Percentiles rank a stretch among this genome's conserved stretches.
Conservation (phyloP, 2,113 vertebrate species). For the Lophochroa leadbeateri region DNA sequence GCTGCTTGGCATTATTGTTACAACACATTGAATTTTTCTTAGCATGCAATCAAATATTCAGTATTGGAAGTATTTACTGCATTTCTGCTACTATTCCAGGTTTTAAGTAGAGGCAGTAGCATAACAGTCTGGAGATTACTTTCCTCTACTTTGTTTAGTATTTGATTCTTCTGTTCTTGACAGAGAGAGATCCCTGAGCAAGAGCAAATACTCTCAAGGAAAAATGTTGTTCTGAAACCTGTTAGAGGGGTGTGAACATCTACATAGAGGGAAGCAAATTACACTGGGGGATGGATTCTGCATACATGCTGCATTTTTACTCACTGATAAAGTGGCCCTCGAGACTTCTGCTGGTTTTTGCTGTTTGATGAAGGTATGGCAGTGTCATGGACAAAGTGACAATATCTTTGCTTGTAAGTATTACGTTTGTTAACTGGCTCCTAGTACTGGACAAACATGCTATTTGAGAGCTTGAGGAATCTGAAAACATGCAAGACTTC, state of each 20-base stretch:
- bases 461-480: neutral
- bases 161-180: neutral
- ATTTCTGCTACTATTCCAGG: neutral
- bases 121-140: neutral
- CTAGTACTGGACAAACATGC: neutral
- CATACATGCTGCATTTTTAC: neutral
- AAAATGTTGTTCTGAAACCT: neutral
- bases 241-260: neutral
- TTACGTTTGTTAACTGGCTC: neutral
- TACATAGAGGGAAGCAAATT: neutral
- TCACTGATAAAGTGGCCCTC: rapidly evolving
- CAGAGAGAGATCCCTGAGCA: neutral
- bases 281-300: neutral
- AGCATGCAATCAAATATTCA: neutral
- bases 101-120: neutral
- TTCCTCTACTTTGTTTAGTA: neutral
- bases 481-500: neutral
- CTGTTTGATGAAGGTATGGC: neutral
- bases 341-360: neutral
- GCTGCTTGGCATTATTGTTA: neutral
- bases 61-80: neutral
- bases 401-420: neutral
- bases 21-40: neutral
- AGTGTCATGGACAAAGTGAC: rapidly evolving
- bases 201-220: neutral